Evolutionary conservation across 2,888 invertebrate species (phyloP).

Genomic region (Ennomos fuscantarius): DNA sequence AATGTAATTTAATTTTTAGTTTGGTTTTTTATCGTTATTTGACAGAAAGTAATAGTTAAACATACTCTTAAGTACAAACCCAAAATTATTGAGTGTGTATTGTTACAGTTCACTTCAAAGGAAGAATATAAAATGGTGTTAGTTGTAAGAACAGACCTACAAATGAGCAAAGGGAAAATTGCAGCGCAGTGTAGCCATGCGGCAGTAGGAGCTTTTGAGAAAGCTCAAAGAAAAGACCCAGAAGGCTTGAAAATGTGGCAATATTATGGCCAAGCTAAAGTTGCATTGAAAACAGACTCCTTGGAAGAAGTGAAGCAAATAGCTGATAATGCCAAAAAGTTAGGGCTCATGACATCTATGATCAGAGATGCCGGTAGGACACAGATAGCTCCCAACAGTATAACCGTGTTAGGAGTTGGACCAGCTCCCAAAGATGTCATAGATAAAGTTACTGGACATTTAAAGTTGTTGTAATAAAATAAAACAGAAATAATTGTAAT

Average conservation of each 20-base stretch:
- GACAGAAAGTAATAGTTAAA: too few species aligned
- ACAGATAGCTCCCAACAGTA: conserved; percentile 94
- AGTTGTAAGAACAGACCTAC: conserved; percentile 94
- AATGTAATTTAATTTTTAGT: conserved; percentile 36
- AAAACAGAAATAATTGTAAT: neutral
- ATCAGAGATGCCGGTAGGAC: conserved; percentile 97
- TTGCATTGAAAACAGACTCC: conserved; percentile 92
- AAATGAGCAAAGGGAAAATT: conserved; percentile 98
- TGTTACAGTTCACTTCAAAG: conserved; percentile 64
- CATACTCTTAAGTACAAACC: too few species aligned
- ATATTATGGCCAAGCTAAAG: conserved; percentile 92
- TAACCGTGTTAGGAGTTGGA: conserved; percentile 97
- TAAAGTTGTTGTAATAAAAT: conserved; percentile 90
- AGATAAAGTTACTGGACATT: conserved; percentile 93
- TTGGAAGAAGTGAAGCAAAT: conserved; percentile 90
- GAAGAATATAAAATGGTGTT: conserved; percentile 92
- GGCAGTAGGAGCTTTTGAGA: conserved; percentile 94
- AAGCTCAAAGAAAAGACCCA: conserved; percentile 86
- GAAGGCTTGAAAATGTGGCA: conserved; percentile 85
- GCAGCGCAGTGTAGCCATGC: conserved; percentile 98
- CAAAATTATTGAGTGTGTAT: too few species aligned
- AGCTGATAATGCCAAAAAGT: conserved; percentile 87
- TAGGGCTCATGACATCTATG: conserved; percentile 89
- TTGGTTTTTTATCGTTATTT: conserved; percentile 22
- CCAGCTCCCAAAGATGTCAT: conserved; percentile 92